Evolutionary conservation across 2,888 invertebrate species (phyloP).

Genomic region (Meta bourneti): DNA sequence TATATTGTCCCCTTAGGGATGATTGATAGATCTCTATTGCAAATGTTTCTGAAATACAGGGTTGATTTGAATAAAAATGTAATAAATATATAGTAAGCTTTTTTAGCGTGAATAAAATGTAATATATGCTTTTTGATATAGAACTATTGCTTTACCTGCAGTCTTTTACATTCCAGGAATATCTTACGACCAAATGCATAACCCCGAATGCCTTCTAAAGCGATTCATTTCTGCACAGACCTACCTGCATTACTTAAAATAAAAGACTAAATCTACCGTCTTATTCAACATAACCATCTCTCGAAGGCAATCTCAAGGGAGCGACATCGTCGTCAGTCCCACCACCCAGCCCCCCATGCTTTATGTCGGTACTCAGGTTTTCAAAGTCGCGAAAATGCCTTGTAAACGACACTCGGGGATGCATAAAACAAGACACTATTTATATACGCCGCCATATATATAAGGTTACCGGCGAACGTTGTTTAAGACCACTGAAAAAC

Average conservation of each 20-base stretch:
- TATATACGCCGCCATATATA: conserved; percentile 15
- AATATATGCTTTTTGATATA: too few species aligned
- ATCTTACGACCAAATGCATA: too few species aligned
- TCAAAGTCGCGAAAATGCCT: conserved; percentile 19
- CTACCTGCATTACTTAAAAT: not conserved
- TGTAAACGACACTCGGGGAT: conserved; percentile 44
- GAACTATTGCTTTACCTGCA: too few species aligned
- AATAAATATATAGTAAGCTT: too few species aligned
- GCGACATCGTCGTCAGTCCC: not conserved
- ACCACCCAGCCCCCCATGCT: not conserved
- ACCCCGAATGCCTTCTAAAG: not conserved
- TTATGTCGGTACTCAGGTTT: conserved; percentile 8
- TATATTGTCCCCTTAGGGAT: too few species aligned
- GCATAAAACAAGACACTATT: conserved; percentile 54
- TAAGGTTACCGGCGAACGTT: conserved; percentile 18
- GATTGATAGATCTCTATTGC: too few species aligned
- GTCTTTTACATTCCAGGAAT: too few species aligned
- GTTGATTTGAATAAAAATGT: too few species aligned
- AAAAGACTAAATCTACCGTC: not conserved
- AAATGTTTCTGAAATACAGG: too few species aligned
- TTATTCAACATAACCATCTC: not conserved
- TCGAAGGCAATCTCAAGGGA: not conserved
- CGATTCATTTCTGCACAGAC: not conserved
- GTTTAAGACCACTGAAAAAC: not conserved
- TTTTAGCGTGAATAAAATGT: too few species aligned